phyloP scores from a whole-genome alignment of 2,113 vertebrate species.

The Colius striatus region DNA sequence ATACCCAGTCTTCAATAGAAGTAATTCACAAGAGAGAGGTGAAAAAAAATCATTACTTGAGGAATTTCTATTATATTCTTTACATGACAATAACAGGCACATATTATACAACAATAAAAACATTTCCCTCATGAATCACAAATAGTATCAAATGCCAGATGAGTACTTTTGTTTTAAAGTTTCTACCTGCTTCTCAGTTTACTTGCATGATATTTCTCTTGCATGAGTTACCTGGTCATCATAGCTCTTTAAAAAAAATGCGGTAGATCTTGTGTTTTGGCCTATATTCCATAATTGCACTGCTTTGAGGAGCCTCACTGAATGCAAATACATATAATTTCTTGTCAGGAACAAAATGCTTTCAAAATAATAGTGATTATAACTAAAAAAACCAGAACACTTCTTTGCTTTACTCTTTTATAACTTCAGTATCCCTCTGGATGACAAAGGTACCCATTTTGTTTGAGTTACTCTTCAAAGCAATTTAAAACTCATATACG shows the following conservation, averaged over 20 bases:
- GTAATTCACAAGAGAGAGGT: not conserved
- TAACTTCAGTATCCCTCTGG: not conserved
- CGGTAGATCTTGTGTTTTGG: not conserved
- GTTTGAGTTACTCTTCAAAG: not conserved
- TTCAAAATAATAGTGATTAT: not conserved
- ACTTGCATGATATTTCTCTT: not conserved
- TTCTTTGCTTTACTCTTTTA: not conserved
- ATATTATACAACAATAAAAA: not conserved
- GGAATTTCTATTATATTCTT: not conserved
- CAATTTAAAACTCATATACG: not conserved
- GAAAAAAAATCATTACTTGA: not conserved
- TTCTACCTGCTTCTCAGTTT: not conserved
- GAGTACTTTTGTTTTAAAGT: not conserved
- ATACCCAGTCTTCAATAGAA: not conserved
- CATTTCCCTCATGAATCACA: not conserved
- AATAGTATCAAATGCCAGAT: not conserved
- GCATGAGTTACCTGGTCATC: not conserved
- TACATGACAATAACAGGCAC: not conserved
- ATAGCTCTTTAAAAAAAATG: not conserved
- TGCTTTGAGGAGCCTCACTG: not conserved
- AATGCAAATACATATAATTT: not conserved
- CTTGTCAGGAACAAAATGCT: not conserved
- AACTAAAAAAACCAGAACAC: not conserved
- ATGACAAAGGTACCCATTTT: not conserved
- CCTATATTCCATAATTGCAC: not conserved